Percentiles rank a stretch among this genome's conserved stretches.
phyloP scores from a whole-genome alignment of 2,113 vertebrate genomes.

The Varanus komodoensis region DNA sequence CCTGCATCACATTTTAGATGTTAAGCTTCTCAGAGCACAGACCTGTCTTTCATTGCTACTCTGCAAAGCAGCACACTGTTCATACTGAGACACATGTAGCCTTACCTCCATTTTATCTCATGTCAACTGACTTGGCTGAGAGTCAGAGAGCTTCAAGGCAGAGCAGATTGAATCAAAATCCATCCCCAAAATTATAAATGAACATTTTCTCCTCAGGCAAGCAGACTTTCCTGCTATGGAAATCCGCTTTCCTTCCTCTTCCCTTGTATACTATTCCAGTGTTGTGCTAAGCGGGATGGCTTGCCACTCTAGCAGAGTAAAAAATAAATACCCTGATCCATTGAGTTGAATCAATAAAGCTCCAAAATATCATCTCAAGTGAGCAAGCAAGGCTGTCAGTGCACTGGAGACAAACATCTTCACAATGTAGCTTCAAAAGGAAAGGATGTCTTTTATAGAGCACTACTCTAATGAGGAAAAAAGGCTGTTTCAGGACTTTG shows the following conservation, averaged over 20 bases:
- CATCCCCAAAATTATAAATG: not conserved
- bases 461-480: not conserved
- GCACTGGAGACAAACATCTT: conserved; percentile 10
- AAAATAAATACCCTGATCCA: not conserved
- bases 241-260: not conserved
- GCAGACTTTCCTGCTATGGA: not conserved
- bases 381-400: not conserved
- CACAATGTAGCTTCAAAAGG: not conserved
- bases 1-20: not conserved
- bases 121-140: too few relatives aligned
- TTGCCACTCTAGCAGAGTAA: conserved; percentile 10
- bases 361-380: conserved; percentile 16
- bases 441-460: not conserved
- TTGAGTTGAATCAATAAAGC: not conserved
- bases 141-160: not conserved
- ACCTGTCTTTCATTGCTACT: not conserved
- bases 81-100: not conserved
- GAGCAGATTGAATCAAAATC: not conserved
- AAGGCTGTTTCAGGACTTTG: not conserved
- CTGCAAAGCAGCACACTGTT: not conserved
- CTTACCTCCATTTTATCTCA: not conserved
- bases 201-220: not conserved
- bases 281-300: not conserved
- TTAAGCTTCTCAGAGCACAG: too few relatives aligned
- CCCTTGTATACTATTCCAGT: not conserved